phyloP scores from a whole-genome alignment of 1,140 invertebrate genomes.

The Pentalonia nigronervosa region DNA sequence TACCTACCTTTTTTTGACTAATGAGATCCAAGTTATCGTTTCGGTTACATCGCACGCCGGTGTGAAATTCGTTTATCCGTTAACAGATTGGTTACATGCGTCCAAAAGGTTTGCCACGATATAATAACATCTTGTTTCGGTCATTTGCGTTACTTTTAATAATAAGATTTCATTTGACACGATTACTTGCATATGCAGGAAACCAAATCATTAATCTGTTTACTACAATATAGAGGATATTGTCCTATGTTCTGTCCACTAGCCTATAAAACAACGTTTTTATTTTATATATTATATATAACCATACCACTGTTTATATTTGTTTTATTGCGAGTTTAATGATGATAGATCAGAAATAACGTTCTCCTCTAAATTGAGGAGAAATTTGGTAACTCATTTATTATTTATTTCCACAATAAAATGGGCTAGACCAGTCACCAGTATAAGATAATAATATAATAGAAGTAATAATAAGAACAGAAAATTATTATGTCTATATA shows the following conservation, averaged over 20 bases:
- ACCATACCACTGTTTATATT: not conserved
- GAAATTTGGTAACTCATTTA: not conserved
- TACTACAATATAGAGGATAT: not conserved
- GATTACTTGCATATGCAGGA: not conserved
- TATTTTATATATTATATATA: not conserved
- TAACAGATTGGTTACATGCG: not conserved
- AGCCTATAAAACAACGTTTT: not conserved
- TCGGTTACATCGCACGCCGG: not conserved
- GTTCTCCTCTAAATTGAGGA: not conserved
- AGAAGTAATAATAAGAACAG: not conserved
- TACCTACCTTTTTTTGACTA: not conserved
- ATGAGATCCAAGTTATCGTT: not conserved
- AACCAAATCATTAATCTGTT: not conserved
- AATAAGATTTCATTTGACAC: not conserved
- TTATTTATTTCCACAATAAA: not conserved
- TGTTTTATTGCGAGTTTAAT: not conserved
- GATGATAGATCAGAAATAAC: not conserved
- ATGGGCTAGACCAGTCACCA: not conserved
- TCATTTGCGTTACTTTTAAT: not conserved
- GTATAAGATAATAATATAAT: not conserved
- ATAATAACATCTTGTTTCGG: not conserved
- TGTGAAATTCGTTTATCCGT: not conserved
- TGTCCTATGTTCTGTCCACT: not conserved
- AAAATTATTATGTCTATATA: not conserved
- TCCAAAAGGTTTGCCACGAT: not conserved